phyloP scores from a whole-genome alignment of 1,140 invertebrate species.

The Drosophila tropicalis region DNA sequence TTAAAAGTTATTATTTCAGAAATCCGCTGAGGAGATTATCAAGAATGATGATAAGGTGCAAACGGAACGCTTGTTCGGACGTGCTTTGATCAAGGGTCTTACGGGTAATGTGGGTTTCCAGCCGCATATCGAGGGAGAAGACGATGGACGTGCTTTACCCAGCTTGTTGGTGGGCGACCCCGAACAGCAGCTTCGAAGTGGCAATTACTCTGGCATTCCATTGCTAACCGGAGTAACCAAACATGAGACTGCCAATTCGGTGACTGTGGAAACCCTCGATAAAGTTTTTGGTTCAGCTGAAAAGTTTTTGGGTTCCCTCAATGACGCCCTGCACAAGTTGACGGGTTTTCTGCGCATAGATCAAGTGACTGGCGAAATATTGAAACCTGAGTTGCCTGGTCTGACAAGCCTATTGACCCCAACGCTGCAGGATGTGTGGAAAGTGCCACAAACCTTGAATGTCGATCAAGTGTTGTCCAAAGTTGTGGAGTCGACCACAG shows the following conservation, averaged over 20 bases:
- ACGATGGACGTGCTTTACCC: slow-evolving; percentile 86
- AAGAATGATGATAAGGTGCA: slow-evolving; percentile 84
- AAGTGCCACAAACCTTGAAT: slow-evolving; percentile 66
- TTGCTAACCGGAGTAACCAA: slow-evolving; percentile 88
- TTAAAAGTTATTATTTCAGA: slow-evolving; percentile 25
- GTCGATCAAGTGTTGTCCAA: slow-evolving; percentile 73
- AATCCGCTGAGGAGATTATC: slow-evolving; percentile 80
- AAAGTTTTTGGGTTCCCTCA: slow-evolving; percentile 66
- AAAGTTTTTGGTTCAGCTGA: slow-evolving; percentile 69
- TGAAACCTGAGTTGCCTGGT: slow-evolving; percentile 69
- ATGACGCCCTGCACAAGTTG: slow-evolving; percentile 56
- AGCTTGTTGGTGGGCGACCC: slow-evolving; percentile 85
- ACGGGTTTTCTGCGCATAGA: slow-evolving; percentile 67
- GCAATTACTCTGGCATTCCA: slow-evolving; percentile 85
- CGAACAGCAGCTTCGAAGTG: slow-evolving; percentile 85
- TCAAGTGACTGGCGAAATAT: slow-evolving; percentile 68
- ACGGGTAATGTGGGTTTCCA: slow-evolving; percentile 84
- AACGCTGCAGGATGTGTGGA: slow-evolving; percentile 70
- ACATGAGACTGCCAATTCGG: slow-evolving; percentile 86
- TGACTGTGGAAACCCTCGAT: slow-evolving; percentile 62
- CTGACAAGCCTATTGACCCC: slow-evolving; percentile 57
- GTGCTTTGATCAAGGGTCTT: slow-evolving; percentile 83
- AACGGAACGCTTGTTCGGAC: slow-evolving; percentile 76
- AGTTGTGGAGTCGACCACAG: slow-evolving; percentile 84
- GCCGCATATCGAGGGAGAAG: slow-evolving; percentile 86